Conservation (phyloP, 2,113 vertebrate genomes). For the Seriola dumerili region DNA sequence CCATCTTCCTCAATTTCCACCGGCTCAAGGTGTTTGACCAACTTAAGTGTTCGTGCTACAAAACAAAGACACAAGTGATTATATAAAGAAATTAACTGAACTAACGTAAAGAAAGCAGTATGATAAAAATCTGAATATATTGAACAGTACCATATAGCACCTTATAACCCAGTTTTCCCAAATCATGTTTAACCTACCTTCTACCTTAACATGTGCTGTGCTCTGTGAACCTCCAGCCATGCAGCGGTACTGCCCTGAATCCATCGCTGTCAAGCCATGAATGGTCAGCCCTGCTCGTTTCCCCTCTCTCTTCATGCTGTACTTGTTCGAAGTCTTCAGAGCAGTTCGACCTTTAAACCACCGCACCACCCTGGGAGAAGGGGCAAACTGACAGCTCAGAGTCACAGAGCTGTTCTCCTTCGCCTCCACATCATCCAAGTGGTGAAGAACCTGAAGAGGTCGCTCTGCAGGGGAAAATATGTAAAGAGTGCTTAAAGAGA, state of each 20-base stretch:
- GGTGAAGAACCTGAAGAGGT: conserved; percentile 87
- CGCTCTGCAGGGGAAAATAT: conserved; percentile 84
- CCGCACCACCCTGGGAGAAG: conserved; percentile 90
- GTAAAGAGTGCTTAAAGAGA: neutral
- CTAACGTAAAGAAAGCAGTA: neutral
- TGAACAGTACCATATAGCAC: neutral
- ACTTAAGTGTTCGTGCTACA: conserved; percentile 87
- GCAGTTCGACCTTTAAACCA: conserved; percentile 91
- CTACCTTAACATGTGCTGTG: conserved; percentile 85
- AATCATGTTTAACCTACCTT: conserved; percentile 82
- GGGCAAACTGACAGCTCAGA: conserved; percentile 92
- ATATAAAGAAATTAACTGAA: neutral
- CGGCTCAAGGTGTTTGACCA: conserved; percentile 88
- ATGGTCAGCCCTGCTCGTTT: conserved; percentile 89
- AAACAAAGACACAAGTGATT: neutral
- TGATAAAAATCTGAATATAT: neutral
- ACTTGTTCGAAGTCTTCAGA: conserved; percentile 87
- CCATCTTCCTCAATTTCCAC: conserved; percentile 88
- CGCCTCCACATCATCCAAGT: conserved; percentile 87
- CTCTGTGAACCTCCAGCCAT: conserved; percentile 89
- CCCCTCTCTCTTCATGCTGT: conserved; percentile 87
- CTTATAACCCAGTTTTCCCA: neutral
- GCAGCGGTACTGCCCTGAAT: conserved; percentile 91
- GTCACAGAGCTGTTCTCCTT: conserved; percentile 89
- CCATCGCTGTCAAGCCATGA: conserved; percentile 83